A percentile compares a stretch with the other conserved stretches of the same genome.
Conservation (phyloP, 1,140 invertebrate genomes). For the Conus ventricosus region DNA sequence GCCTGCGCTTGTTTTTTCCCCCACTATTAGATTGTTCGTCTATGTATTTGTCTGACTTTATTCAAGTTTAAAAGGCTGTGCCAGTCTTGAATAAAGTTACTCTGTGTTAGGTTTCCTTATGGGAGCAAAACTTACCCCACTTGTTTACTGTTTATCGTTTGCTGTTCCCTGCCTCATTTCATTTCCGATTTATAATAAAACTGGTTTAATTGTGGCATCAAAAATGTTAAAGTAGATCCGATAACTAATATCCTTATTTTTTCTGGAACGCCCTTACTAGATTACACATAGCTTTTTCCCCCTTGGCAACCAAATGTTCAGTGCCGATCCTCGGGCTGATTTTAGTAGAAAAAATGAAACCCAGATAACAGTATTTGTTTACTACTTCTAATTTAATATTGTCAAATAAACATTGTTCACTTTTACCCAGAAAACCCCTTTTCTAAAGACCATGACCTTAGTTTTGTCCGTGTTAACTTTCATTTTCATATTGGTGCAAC, state of each 20-base stretch:
- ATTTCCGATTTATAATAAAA: no score
- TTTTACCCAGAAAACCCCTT: background rate
- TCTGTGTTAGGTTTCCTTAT: no score
- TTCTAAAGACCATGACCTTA: slow-evolving; percentile 1
- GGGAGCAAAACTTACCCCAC: no score
- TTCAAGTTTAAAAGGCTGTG: no score
- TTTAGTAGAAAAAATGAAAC: background rate
- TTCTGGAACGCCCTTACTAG: background rate
- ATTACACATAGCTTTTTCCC: background rate
- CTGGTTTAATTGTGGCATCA: background rate
- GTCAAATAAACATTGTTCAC: background rate
- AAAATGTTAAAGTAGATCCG: background rate
- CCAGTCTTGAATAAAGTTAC: no score
- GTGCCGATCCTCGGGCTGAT: background rate
- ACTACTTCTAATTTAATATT: background rate
- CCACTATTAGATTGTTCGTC: no score
- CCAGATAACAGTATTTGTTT: slow-evolving; percentile 1
- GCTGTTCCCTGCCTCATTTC: no score
- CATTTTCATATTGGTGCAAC: background rate
- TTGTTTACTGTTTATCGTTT: no score
- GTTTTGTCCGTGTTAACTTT: background rate
- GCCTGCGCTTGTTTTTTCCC: no score
- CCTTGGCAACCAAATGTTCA: background rate
- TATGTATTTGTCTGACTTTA: no score
- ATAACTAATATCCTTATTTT: background rate